phyloP scores from a whole-genome alignment of 2,888 invertebrate species.

The Polylopha cassiicola region DNA sequence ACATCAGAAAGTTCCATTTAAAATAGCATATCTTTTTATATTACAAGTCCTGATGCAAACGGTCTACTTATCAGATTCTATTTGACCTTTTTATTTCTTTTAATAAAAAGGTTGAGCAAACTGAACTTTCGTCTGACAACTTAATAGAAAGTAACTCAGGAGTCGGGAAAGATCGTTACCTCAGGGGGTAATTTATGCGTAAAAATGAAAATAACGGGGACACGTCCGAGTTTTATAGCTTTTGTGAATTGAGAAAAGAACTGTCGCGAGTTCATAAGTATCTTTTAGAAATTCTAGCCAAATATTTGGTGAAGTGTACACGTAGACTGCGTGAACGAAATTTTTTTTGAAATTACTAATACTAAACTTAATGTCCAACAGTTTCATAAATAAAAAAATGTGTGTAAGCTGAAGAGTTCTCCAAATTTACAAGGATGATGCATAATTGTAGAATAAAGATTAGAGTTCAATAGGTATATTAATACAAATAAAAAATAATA shows the following conservation, averaged over 20 bases:
- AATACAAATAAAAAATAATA: too few relatives aligned
- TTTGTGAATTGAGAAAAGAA: constrained; percentile 35
- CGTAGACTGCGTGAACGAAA: too few relatives aligned
- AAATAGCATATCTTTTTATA: constrained; percentile 24
- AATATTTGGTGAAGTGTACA: too few relatives aligned
- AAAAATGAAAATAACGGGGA: constrained; percentile 45
- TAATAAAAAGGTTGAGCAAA: constrained; percentile 39
- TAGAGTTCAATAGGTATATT: too few relatives aligned
- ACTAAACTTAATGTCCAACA: too few relatives aligned
- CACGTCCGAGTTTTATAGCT: constrained; percentile 58
- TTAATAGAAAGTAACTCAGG: constrained; percentile 44
- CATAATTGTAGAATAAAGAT: too few relatives aligned
- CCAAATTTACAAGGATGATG: too few relatives aligned
- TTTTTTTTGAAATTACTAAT: too few relatives aligned
- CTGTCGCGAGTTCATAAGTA: constrained; percentile 27
- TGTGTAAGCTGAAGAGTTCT: too few relatives aligned
- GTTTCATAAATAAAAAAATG: too few relatives aligned
- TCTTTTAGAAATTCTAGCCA: not conserved
- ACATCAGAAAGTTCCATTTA: constrained; percentile 20
- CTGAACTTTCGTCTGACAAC: constrained; percentile 37
- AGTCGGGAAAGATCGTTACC: constrained; percentile 37
- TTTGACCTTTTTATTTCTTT: constrained; percentile 32
- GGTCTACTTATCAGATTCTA: constrained; percentile 35
- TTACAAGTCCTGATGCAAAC: constrained; percentile 40
- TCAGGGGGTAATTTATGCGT: constrained; percentile 48